Conservation (phyloP, 53 echinoderm and acorn worm genomes). For the Paelopatides confundens region DNA sequence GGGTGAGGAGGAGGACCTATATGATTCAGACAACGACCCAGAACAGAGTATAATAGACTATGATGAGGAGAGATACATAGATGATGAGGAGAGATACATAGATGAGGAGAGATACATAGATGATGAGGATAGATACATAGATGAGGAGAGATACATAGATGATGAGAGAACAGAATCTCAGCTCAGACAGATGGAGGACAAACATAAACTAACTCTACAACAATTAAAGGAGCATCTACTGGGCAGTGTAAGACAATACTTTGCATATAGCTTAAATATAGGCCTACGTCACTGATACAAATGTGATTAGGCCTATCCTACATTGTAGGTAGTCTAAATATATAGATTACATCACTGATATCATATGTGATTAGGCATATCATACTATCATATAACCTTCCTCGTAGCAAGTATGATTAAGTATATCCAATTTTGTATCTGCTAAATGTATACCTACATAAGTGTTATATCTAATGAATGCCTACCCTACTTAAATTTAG, state of each 20-base stretch:
- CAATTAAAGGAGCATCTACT: slow-evolving; percentile 92
- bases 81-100: slow-evolving; percentile 72
- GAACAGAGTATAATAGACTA: slow-evolving; percentile 80
- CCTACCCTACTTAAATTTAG: too few species aligned
- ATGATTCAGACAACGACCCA: slow-evolving; percentile 51
- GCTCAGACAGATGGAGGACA: slow-evolving; percentile 82
- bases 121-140: slow-evolving; percentile 73
- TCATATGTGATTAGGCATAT: too few species aligned
- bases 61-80: slow-evolving; percentile 64
- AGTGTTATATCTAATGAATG: too few species aligned
- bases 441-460: too few species aligned
- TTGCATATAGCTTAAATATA: too few species aligned
- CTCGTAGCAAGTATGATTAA: too few species aligned
- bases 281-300: too few species aligned
- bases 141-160: slow-evolving; percentile 55
- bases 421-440: too few species aligned
- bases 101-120: slow-evolving; percentile 51
- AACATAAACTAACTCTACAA: slow-evolving; percentile 89
- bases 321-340: too few species aligned
- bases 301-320: too few species aligned
- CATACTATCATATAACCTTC: too few species aligned
- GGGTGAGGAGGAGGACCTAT: slow-evolving; percentile 10
- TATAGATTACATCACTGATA: too few species aligned
- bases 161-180: slow-evolving; percentile 88
- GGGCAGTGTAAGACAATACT: slow-evolving; percentile 81